Evolutionary conservation across 2,888 invertebrate species (phyloP), one percentile per base, ranked within the genome.

Genomic region (Drosophila quinaria): DNA sequence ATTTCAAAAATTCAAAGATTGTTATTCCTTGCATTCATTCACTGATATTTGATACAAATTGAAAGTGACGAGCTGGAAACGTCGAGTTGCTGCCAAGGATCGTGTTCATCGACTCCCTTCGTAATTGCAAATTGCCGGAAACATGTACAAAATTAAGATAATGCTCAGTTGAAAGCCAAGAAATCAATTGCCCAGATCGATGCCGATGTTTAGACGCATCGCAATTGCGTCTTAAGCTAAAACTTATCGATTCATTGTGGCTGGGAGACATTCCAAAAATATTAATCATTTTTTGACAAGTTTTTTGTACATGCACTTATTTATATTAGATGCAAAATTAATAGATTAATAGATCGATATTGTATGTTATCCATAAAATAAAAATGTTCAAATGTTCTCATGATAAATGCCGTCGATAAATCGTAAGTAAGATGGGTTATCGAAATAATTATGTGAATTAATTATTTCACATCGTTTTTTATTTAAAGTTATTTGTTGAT

Each of bases 1-100:
- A 42, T 4, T 54, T 4, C 37, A 51, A 2, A 52, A 11, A 37
- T 2, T 19, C 11, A n/a, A 8, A 37, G 42, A 9, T 17, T 49
- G 15, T 55, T 47, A 19, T 47, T 19, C 17, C 29, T 25, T 41
- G 35, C 33, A 8, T 51, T 13, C 5, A 1, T 51, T 19, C 13
- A 8, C 13, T 29, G 71, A 62, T 62, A 79, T 78, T 86, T 83
- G 83, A 84, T 88, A 78, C 80, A 80, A 88, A 84, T 88, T 55
- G 84, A 78, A 84, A 86, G 89, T 89, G 84, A 88, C 72, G 84
- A 83, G 66, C 75, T 80, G 89, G 87, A 84, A 84, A 84, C 87
- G 83, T 88, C 83, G 83, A 86, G 71, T 84, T 61, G 51, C 41
- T 29, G 42, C 35, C 55, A 35, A 59, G 60, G 52, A 76, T 60